Percentiles rank a stretch among this genome's conserved stretches.
Evolutionary conservation across 2,797 vertebrate species (phyloP).

Genomic region (Artibeus jamaicensis): DNA sequence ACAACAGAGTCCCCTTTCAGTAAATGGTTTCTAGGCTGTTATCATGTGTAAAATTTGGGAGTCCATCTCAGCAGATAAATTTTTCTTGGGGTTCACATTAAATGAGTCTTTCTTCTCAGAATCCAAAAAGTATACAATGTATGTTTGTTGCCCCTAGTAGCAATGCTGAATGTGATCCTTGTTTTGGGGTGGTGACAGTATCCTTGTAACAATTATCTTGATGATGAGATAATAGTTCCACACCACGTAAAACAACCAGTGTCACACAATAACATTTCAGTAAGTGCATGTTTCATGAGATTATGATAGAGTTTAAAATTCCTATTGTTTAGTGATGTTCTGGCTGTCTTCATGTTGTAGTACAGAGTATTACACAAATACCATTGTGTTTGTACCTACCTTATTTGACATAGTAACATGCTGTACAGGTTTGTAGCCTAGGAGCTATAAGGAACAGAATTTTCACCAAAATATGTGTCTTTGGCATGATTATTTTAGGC

Average conservation of each 20-base stretch:
- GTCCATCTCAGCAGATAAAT: background rate
- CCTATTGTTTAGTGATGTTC: background rate
- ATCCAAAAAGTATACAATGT: background rate
- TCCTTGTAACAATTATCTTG: background rate
- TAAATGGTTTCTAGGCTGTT: background rate
- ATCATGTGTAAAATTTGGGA: background rate
- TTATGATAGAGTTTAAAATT: background rate
- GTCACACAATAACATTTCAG: background rate
- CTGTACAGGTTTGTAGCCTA: background rate
- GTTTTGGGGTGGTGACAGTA: background rate
- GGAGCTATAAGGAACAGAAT: background rate
- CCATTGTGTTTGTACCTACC: background rate
- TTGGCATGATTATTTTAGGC: background rate
- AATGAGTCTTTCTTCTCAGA: background rate
- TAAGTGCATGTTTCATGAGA: background rate
- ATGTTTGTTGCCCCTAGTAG: background rate
- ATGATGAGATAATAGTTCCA: background rate
- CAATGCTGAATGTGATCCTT: background rate
- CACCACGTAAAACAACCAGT: background rate
- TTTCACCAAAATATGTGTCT: background rate
- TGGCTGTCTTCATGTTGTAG: background rate
- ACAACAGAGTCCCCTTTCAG: background rate
- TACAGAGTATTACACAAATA: background rate
- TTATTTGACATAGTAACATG: background rate
- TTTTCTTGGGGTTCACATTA: no score